phyloP scores from a whole-genome alignment of 2,888 invertebrate species.

The Eupeodes latifasciatus region DNA sequence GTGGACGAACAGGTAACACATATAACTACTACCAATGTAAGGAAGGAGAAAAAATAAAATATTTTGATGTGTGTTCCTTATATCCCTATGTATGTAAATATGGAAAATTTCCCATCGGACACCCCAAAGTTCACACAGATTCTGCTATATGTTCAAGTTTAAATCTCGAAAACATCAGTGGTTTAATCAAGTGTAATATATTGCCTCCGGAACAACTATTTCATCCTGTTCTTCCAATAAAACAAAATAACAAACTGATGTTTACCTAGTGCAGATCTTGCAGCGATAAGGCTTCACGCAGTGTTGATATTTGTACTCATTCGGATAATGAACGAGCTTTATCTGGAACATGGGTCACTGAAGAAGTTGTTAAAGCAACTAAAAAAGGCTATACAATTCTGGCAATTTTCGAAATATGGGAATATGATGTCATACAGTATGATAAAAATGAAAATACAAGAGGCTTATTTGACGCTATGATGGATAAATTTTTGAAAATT shows the following conservation, averaged over 20 bases:
- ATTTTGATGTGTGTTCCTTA: slow-evolving; percentile 22
- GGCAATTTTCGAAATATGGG: slow-evolving; percentile 79
- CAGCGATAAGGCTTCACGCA: neutral
- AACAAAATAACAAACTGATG: slow-evolving; percentile 77
- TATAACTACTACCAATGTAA: neutral
- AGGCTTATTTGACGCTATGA: slow-evolving; percentile 78
- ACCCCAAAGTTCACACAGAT: neutral
- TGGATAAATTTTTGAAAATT: slow-evolving; percentile 78
- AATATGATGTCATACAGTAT: slow-evolving; percentile 77
- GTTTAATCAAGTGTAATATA: slow-evolving; percentile 37
- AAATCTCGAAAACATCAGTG: neutral
- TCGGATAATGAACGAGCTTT: neutral
- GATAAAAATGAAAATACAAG: slow-evolving; percentile 46
- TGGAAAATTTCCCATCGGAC: slow-evolving; percentile 15
- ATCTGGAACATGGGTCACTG: no score
- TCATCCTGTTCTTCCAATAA: slow-evolving; percentile 78
- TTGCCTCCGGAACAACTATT: slow-evolving; percentile 73
- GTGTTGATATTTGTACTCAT: neutral
- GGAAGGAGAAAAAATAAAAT: slow-evolving; percentile 34
- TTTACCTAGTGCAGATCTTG: slow-evolving; percentile 66
- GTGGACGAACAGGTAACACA: neutral
- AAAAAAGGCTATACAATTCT: slow-evolving; percentile 40
- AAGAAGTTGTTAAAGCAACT: no score
- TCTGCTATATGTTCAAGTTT: neutral
- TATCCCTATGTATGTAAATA: slow-evolving; percentile 16